Base-by-base conservation (phyloP, 2,797 vertebrate species). In the Eremophila alpestris region DNA sequence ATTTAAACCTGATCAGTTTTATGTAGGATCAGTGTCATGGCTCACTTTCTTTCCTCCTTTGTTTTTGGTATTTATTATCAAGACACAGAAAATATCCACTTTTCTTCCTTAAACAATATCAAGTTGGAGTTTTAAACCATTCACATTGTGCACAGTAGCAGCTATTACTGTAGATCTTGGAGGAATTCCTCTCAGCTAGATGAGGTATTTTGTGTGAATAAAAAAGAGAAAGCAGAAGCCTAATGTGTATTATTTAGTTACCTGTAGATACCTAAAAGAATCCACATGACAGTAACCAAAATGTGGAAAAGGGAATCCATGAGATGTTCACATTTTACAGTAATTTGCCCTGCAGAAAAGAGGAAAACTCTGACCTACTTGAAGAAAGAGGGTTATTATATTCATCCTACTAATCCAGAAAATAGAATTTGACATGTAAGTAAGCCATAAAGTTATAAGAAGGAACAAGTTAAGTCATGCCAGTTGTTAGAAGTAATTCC, bases 401-500 rank as follows among this genome's bases (percentile, higher is more conserved):
- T 92, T 71, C 71, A 83, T 96, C 94, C 76, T 85, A 54, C 69
- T 85, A 95, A 89, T 41, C 62, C 87, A 87, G 64, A 83, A 91
- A 92, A 96, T 58, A 67, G 62, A 93, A 73, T 81, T 49, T 97
- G 96, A 94, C 93, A 65, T 87, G 34, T 59, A 54, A 94, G 82
- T 85, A 96, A 95, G 69, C 71, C 82, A 93, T 87, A 56, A 62
- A 85, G 71, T 91, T 83, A 67, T 51, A 73, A 87, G 92, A 92
- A 92, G 65, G 69, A 97, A 95, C 95, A 96, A 95, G 94, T 93
- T 91, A 96, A 91, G 90, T 95, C 96, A 91, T 87, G 92, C 93
- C 88, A 67, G 90, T 95, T 91, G 89, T 95, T 95, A 95, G 77
- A 78, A 91, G 63, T 60, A 95, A 94, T 92, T 93, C 90, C 40